Evolutionary conservation across 2,797 vertebrate genomes (phyloP), one percentile per base, ranked within the genome.

Genomic region (Crocodylus rhombifer): DNA sequence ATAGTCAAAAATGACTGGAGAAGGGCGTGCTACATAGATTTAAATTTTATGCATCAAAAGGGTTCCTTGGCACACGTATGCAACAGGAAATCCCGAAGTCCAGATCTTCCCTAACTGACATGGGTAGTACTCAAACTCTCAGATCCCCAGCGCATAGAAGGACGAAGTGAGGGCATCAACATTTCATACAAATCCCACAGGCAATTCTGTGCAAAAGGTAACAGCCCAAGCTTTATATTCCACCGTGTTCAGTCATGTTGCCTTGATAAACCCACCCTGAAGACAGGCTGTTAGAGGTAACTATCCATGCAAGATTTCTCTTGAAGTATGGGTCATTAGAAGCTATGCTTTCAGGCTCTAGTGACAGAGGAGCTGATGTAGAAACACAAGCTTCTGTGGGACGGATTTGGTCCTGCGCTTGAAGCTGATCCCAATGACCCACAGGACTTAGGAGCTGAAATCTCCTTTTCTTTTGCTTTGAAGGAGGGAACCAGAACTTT

Each of bases 1-100:
- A 77, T 91, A 26, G 67, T 71, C 93, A 86, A 60, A 86, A 83
- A 82, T 63, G 80, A 92, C 84, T 87, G 3, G 42, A 1, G 80
- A 87, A 23, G 30, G 64, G 26, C 42, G 58, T 26, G 81, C 17
- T 23, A 85, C 42, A 65, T 0, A 0, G 61, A 77, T 85, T 85
- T 83, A 62, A 86, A 85, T 80, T 64, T 61, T 78, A 84, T 73
- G 69, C 69, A 88, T 25, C 84, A 80, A 75, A 80, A 79, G 79
- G 65, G 84, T 0, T 73, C 55, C 55, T 78, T 79, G 21, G 62
- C 57, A 55, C 60, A 6, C 55, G 58, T n/a, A 84, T 86, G 33
- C 21, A 83, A 61, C 55, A 36, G 57, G 28, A 85, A 82, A 77
- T 71, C 76, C 36, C 23, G 8, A 12, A 3, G 69, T 20, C 83